Percentiles rank a stretch among this genome's conserved stretches.
phyloP scores from a whole-genome alignment of 2,113 vertebrate species.

The Xiphophorus hellerii region DNA sequence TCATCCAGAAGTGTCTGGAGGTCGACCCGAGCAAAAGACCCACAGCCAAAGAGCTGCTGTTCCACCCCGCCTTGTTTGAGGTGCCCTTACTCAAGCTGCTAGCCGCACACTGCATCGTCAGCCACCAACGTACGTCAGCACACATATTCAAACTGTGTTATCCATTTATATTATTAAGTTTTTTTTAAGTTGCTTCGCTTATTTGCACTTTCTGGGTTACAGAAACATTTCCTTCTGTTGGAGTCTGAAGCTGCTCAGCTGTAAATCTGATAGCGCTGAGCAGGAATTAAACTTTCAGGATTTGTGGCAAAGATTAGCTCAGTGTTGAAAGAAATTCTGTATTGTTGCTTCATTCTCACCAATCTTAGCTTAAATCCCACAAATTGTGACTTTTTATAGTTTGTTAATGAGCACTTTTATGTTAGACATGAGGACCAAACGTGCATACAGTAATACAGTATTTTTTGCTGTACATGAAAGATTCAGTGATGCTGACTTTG shows the following conservation, averaged over 20 bases:
- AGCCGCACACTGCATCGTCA: conserved; percentile 95
- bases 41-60: conserved; percentile 93
- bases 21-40: conserved; percentile 89
- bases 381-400: too few species aligned
- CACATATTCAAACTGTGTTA: not conserved
- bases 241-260: not conserved
- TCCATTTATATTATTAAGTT: not conserved
- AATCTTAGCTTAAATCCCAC: too few species aligned
- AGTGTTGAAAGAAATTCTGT: not conserved
- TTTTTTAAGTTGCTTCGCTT: not conserved
- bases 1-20: conserved; percentile 98
- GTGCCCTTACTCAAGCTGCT: conserved; percentile 95
- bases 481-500: too few species aligned
- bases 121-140: conserved; percentile 92
- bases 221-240: not conserved
- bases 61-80: conserved; percentile 95
- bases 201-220: not conserved
- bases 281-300: not conserved
- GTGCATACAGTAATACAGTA: too few species aligned
- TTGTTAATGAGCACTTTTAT: not conserved
- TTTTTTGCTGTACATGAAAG: too few species aligned
- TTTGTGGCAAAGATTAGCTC: not conserved
- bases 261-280: not conserved
- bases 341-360: not conserved
- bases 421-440: not conserved